Conservation (phyloP, 2,797 vertebrate species). For the Melanotaenia parkinsoni region DNA sequence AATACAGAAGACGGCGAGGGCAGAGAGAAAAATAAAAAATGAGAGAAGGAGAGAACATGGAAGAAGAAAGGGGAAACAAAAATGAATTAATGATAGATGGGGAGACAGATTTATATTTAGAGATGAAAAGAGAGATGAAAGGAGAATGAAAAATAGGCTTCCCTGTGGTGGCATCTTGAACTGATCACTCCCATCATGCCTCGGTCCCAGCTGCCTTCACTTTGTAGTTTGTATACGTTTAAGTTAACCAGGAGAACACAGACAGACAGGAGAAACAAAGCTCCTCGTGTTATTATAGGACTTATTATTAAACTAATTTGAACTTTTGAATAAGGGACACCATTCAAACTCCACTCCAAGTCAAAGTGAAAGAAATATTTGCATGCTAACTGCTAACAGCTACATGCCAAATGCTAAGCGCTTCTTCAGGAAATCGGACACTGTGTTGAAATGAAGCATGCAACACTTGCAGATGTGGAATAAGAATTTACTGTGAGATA, state of each 20-base stretch:
- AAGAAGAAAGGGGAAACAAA: constrained; percentile 32
- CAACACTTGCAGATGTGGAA: no score
- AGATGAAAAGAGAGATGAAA: constrained; percentile 66
- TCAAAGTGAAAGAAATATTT: background rate
- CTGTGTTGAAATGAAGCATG: no score
- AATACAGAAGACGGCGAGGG: background rate
- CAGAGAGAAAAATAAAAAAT: constrained; percentile 3
- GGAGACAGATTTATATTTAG: constrained; percentile 55
- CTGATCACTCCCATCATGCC: constrained; percentile 59
- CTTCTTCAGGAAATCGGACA: no score
- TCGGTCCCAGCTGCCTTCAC: constrained; percentile 60
- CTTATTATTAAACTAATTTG: background rate
- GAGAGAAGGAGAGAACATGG: background rate
- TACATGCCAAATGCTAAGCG: no score
- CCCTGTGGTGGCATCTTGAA: constrained; percentile 64
- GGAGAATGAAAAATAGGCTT: constrained; percentile 53
- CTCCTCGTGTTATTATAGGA: background rate
- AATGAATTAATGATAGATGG: constrained; percentile 47
- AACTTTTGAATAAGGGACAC: background rate
- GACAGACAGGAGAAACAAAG: background rate
- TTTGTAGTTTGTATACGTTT: constrained; percentile 47
- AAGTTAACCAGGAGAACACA: constrained; percentile 28
- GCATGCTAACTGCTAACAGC: background rate
- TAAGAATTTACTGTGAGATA: no score
- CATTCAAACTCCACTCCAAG: background rate